Evolutionary conservation across 2,113 vertebrate genomes (phyloP).

Genomic region (Phycodurus eques): DNA sequence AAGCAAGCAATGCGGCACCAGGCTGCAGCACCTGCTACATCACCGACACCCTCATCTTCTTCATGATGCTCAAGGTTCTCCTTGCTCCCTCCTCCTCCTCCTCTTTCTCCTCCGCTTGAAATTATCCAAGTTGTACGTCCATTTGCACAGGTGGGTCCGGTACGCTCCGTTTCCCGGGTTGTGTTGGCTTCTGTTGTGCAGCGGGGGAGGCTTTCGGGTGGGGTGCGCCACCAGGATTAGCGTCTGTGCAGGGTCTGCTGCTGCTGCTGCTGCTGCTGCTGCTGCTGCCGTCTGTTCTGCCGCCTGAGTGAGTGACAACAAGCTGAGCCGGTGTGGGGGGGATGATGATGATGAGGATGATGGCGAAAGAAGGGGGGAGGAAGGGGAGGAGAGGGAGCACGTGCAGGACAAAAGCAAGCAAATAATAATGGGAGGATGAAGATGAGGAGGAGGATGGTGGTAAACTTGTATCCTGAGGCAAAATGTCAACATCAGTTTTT

Average conservation of each 20-base stretch:
- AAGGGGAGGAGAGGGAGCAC: conserved; percentile 21
- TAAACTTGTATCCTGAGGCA: not conserved
- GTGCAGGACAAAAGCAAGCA: conserved; percentile 2
- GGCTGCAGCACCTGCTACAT: conserved; percentile 74
- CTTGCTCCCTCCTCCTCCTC: conserved; percentile 54
- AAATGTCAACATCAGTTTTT: not conserved
- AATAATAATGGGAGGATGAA: conserved; percentile 1
- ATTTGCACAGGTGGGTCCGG: conserved; percentile 38
- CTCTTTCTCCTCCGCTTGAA: conserved; percentile 22
- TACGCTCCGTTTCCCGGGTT: conserved; percentile 23
- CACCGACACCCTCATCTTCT: conserved; percentile 32
- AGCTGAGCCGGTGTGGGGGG: not conserved
- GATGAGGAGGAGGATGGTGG: not conserved
- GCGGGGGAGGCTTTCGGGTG: conserved; percentile 14
- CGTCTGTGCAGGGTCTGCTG: conserved; percentile 45
- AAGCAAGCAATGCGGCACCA: conserved; percentile 83
- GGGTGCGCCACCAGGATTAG: conserved; percentile 38
- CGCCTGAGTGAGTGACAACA: conserved; percentile 61
- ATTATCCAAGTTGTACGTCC: not conserved
- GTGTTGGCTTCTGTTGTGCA: conserved; percentile 11
- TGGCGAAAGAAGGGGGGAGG: conserved; percentile 1
- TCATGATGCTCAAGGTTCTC: not conserved
- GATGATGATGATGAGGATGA: conserved; percentile 2
- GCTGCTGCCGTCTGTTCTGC: conserved; percentile 65
- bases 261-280: conserved; percentile 61